Evolutionary conservation across 2,797 vertebrate species (phyloP), one percentile per base, ranked within the genome.

Genomic region (Antrozous pallidus): DNA sequence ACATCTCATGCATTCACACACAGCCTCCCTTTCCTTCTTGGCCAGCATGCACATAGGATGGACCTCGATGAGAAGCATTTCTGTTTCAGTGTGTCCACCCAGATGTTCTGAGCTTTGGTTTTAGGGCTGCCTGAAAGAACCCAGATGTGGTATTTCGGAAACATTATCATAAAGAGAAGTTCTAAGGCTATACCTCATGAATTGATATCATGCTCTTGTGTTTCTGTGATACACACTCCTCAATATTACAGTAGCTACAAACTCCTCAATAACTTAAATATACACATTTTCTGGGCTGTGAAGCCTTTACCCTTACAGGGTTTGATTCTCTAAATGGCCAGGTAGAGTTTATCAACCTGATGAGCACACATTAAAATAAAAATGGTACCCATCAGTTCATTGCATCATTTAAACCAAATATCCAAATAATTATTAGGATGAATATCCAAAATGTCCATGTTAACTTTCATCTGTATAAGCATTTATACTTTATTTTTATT

Each of bases 41-140:
- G 33, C 58, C 33, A 11, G 4, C 45, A 6, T 0, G 2, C 3
- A 54, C 8, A 18, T 9, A 5, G 42, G 0, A 14, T 0, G 4
- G 36, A 42, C 42, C 12, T 33, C 1, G 1, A 10, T 1, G 1
- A 82, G 18, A 38, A 1, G 1, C 47, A 24, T 5, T 78, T 40
- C 28, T 12, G 2, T 58, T 13, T 56, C 31, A 38, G 38, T 28
- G 10, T 47, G 28, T 65, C 8, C 67, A 42, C 13, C 6, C 33
- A 33, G 4, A n/a, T 4, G 3, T 58, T 63, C 78, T 42, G 28
- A 74, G 47, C 38, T 18, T 24, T 24, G 28, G 31, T 56, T 42
- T 79, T 20, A 80, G 24, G 36, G 13, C 14, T 31, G 16, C 47
- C 38, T 38, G 42, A 28, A 69, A 28, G 42, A 89, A 63, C 7